phyloP scores from a whole-genome alignment of 2,888 invertebrate species.

The Azorinus chamasolen region DNA sequence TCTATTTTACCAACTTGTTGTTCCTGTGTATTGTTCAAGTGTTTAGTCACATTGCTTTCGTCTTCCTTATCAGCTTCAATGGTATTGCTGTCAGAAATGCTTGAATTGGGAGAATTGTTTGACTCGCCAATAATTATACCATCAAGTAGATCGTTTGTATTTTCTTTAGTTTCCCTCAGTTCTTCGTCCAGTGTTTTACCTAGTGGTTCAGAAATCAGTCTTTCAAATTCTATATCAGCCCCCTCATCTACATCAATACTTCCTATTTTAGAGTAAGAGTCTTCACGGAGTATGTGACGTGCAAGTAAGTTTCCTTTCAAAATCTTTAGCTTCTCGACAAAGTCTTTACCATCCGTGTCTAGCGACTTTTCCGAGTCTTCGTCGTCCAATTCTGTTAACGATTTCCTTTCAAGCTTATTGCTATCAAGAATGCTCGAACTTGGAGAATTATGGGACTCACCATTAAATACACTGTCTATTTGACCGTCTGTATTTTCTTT shows the following conservation, averaged over 20 bases:
- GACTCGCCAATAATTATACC: too few relatives aligned
- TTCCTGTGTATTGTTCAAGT: not conserved
- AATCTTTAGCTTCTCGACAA: not conserved
- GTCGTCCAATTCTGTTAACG: too few relatives aligned
- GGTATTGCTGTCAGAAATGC: not conserved
- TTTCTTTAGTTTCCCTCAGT: slow-evolving; percentile 16
- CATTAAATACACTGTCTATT: too few relatives aligned
- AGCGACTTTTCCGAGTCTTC: too few relatives aligned
- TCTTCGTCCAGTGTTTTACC: slow-evolving; percentile 23
- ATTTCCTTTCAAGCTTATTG: too few relatives aligned
- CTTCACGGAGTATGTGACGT: slow-evolving; percentile 5
- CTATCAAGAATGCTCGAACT: too few relatives aligned
- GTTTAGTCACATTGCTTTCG: not conserved
- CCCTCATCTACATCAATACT: slow-evolving; percentile 26
- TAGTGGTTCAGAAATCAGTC: slow-evolving; percentile 6
- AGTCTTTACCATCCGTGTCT: not conserved
- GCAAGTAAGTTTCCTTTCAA: slow-evolving; percentile 4
- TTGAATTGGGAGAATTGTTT: not conserved
- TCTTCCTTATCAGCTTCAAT: too few relatives aligned
- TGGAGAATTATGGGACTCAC: too few relatives aligned
- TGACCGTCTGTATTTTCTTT: too few relatives aligned
- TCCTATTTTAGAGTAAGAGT: slow-evolving; percentile 10
- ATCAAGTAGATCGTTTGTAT: too few relatives aligned
- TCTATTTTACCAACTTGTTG: not conserved
- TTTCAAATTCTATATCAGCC: slow-evolving; percentile 24